Evolutionary conservation across 1,140 invertebrate species (phyloP).

Genomic region (Triops cancriformis): DNA sequence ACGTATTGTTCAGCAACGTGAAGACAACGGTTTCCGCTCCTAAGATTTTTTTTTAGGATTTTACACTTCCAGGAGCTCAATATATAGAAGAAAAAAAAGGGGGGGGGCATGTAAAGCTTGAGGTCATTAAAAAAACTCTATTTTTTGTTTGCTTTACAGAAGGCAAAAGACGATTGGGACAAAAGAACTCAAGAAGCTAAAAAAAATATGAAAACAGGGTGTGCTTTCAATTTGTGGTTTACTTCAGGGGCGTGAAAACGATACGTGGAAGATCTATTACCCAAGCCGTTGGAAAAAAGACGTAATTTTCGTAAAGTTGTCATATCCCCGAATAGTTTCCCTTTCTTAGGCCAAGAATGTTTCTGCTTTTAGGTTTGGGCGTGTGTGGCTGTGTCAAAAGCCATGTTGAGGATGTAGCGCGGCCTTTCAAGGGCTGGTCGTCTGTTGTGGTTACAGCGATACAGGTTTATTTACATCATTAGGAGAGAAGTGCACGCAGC

Average conservation of each 20-base stretch:
- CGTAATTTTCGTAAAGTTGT: not conserved
- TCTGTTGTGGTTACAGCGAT: not conserved
- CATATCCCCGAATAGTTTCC: not conserved
- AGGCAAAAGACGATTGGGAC: too few species aligned
- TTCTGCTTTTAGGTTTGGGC: not conserved
- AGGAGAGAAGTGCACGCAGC: not conserved
- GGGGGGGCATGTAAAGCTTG: not conserved
- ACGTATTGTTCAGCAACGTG: not conserved
- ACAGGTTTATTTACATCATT: conserved; percentile 7
- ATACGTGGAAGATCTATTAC: not conserved
- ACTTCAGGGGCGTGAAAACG: not conserved
- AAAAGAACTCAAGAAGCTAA: too few species aligned
- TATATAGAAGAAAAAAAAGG: not conserved
- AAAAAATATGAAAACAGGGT: too few species aligned
- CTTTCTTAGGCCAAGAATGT: not conserved
- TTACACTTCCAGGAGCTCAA: not conserved
- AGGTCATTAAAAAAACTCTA: not conserved
- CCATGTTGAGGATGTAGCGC: not conserved
- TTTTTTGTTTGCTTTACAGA: too few species aligned
- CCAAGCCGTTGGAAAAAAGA: not conserved
- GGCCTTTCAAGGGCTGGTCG: not conserved
- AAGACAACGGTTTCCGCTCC: conserved; percentile 3
- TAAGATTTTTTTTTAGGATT: not conserved
- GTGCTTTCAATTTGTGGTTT: not conserved
- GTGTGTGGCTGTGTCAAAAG: not conserved